Base-by-base conservation (phyloP, 2,888 invertebrate genomes). In the Oligia strigilis region DNA sequence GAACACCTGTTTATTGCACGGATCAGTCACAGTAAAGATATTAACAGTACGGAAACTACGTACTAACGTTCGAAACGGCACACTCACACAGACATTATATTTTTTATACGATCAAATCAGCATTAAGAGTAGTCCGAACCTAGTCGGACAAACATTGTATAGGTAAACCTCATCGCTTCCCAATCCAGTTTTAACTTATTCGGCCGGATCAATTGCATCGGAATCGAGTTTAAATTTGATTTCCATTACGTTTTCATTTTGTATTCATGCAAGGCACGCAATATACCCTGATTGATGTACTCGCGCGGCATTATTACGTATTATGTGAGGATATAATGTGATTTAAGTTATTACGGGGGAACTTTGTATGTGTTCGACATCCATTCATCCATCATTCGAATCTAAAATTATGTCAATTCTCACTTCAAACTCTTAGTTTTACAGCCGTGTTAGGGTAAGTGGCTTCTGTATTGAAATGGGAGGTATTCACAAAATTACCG, bases 171-270 rank as follows among this genome's bases (percentile, higher is more conserved):
- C 75, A 1, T 49, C 86, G 85, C 78, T 72, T 74, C 80, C 72
- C 84, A 82, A 82, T 80, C 72, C 74, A 74, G 80, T 82, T 84
- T 86, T 77, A 82, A 89, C 81, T 87, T 85, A 89, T 86, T 88
- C 81, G 65, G 72, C 40, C 74, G 77, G 89, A 89, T 87, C 89
- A 88, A 91, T 92, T 89, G 87, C 89, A 86, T 82, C 73, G 82
- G 81, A 88, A 91, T 90, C 78, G 89, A 85, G 82, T 90, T 92
- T 89, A 87, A 90, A 91, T 88, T 89, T 86, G 87, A 89, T 87
- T 89, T 78, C 66, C 86, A 82, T 78, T 82, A 70, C 74, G 62
- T 73, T 75, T 74, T 36, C 82, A 85, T 89, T 86, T 83, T 79
- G 49, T 77, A 85, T 85, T 81, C 83, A 89, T 86, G 79, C 66